phyloP scores from a whole-genome alignment of 2,113 vertebrate genomes.

The Aldabrachelys gigantea region DNA sequence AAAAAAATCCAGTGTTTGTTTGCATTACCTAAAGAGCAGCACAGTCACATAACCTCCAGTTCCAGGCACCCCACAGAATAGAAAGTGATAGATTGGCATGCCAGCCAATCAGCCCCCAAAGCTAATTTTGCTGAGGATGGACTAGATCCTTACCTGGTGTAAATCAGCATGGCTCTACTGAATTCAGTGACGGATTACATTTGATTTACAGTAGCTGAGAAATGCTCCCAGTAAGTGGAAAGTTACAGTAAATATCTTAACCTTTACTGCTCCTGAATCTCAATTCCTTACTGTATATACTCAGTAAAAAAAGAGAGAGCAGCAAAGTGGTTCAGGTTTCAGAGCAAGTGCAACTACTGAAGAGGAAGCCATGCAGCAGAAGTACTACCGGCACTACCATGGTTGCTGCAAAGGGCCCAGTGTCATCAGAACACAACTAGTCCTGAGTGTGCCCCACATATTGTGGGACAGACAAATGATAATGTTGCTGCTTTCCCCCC shows the following conservation, averaged over 20 bases:
- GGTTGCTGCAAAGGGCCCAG: not conserved
- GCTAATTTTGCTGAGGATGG: not conserved
- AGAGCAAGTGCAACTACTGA: not conserved
- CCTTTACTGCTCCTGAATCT: not conserved
- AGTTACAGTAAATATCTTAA: not conserved
- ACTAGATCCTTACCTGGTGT: not conserved
- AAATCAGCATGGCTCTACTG: fast-evolving
- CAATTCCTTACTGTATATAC: not conserved
- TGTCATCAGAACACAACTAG: not conserved
- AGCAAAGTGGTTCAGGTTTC: not conserved
- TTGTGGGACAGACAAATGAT: no score
- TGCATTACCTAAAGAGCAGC: not conserved
- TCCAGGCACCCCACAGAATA: not conserved
- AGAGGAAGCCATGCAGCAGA: not conserved
- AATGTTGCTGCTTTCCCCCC: not conserved
- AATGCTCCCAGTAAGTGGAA: not conserved
- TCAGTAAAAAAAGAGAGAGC: not conserved
- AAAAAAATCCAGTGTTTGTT: not conserved
- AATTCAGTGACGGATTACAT: not conserved
- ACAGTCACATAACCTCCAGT: not conserved
- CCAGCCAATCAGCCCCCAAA: not conserved
- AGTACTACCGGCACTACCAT: not conserved
- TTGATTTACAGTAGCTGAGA: not conserved
- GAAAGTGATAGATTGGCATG: not conserved
- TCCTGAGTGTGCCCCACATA: not conserved